These are phyloP conservation scores for Miichthys miiuy DNA, from an alignment of 2,797 vertebrate genomes.

Conservation along the genomic window DNA sequence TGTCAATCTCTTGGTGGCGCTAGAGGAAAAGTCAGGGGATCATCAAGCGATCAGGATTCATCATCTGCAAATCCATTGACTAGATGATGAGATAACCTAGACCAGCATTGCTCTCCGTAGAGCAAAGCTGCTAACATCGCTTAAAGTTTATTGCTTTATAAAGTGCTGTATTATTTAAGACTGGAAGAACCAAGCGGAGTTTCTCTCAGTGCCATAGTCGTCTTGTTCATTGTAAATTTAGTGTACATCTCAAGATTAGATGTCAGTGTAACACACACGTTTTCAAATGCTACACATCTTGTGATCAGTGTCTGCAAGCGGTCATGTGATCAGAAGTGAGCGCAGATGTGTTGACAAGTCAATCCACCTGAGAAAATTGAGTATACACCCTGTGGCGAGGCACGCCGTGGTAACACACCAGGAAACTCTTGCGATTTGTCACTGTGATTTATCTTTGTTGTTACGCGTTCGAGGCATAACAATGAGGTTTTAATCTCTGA, in stretches of 20 bases:
- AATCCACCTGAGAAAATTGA: constrained; percentile 32
- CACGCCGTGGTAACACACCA: not conserved
- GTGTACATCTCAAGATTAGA: not conserved
- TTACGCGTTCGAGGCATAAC: not conserved
- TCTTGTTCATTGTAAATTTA: not conserved
- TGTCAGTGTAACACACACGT: not conserved
- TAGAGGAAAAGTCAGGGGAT: not conserved
- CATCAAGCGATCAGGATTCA: not conserved
- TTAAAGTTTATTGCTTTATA: not conserved
- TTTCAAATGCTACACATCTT: not conserved
- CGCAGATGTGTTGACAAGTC: constrained; percentile 41
- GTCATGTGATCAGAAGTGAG: constrained; percentile 16
- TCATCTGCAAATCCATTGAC: not conserved
- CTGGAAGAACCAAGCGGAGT: not conserved
- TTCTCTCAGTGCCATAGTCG: not conserved
- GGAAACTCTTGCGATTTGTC: constrained; percentile 44
- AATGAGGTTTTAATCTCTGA: constrained; percentile 34
- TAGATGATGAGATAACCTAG: not conserved
- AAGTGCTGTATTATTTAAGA: not conserved
- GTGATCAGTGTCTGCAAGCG: not conserved
- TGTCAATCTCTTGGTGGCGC: not conserved
- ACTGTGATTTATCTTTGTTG: constrained; percentile 29
- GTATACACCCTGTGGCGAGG: not conserved
- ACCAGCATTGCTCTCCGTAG: not conserved
- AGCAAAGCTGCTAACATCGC: not conserved